Conservation (phyloP, 1,140 invertebrate genomes). For the Drosophila rufa region DNA sequence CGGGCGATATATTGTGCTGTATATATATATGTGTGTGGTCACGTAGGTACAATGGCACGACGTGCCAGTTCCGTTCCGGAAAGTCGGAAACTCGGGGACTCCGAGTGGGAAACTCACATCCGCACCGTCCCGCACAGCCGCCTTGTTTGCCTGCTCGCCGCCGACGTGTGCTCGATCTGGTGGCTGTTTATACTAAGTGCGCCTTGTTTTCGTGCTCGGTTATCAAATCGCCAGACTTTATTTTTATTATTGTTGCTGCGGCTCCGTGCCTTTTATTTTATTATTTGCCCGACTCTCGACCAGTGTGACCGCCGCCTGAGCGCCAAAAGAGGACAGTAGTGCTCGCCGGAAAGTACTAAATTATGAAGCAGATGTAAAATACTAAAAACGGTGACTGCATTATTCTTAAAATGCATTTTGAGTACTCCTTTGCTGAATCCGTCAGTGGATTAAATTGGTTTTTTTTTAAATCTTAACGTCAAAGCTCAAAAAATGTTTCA, state of each 20-base stretch:
- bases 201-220: constrained; percentile 31
- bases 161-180: constrained; percentile 17
- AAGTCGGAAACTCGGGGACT: constrained; percentile 12
- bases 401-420: background rate
- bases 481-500: background rate
- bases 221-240: constrained; percentile 33
- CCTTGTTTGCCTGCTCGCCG: constrained; percentile 34
- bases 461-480: background rate
- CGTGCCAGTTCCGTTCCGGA: constrained; percentile 26
- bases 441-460: background rate
- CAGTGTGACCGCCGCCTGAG: constrained; percentile 24
- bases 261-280: constrained; percentile 31
- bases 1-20: background rate
- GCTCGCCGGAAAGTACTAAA: constrained; percentile 4
- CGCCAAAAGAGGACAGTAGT: background rate
- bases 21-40: constrained; percentile 9
- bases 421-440: too few species aligned
- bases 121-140: constrained; percentile 40
- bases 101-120: constrained; percentile 29
- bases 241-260: constrained; percentile 42
- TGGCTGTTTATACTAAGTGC: constrained; percentile 37
- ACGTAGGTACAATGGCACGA: constrained; percentile 24
- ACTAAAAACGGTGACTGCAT: background rate
- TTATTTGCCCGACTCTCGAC: constrained; percentile 25
- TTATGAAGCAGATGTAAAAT: background rate